Conservation (phyloP, 1,140 invertebrate genomes). For the Drosophila sp. region DNA sequence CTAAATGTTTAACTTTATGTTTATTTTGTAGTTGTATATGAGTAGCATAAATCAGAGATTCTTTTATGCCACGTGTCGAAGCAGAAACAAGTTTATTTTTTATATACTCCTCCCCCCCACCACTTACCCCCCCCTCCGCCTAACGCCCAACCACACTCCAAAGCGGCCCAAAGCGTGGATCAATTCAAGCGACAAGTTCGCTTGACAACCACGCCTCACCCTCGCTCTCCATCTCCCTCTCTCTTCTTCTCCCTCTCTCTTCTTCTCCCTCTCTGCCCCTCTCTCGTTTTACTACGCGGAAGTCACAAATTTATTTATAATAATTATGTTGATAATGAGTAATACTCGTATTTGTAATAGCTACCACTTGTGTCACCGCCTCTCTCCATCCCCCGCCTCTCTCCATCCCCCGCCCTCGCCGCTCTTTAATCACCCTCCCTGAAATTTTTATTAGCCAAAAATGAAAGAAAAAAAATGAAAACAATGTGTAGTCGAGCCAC, state of each 20-base stretch:
- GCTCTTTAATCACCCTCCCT: neutral
- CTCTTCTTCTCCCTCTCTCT: too few species aligned
- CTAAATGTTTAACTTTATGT: neutral
- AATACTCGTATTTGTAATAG: conserved; percentile 30
- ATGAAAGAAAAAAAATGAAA: conserved; percentile 2
- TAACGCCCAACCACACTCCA: too few species aligned
- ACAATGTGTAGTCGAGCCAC: neutral
- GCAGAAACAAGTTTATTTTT: conserved; percentile 2
- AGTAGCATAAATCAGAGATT: conserved; percentile 14
- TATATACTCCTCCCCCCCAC: too few species aligned
- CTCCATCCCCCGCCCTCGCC: neutral
- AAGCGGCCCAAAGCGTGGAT: neutral
- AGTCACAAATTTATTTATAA: conserved; percentile 37
- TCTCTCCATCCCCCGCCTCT: neutral
- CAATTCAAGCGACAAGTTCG: conserved; percentile 7
- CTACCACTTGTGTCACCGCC: neutral
- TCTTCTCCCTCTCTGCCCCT: neutral
- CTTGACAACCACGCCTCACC: conserved; percentile 18
- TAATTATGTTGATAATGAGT: conserved; percentile 49
- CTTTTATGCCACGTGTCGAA: conserved; percentile 14
- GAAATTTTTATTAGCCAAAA: conserved; percentile 23
- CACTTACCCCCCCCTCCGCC: neutral
- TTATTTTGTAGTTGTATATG: neutral
- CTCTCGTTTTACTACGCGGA: conserved; percentile 22
- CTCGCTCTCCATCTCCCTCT: too few species aligned